Evolutionary conservation across 1,140 invertebrate species (phyloP).

Genomic region (Drosophila kikkawai): DNA sequence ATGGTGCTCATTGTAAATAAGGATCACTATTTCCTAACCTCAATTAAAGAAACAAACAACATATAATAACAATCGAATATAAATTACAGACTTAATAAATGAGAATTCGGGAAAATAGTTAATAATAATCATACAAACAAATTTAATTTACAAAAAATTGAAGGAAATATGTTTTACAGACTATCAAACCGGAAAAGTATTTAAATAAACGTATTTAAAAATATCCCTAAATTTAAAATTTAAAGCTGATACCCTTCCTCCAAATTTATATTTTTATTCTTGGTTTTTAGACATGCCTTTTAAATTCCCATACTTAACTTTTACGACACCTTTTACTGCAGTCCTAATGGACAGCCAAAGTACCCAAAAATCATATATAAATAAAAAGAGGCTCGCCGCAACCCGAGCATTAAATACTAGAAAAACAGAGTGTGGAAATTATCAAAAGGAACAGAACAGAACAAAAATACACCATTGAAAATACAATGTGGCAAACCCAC

Average conservation of each 20-base stretch:
- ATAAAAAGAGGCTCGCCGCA: slow-evolving; percentile 9
- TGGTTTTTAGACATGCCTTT: background rate
- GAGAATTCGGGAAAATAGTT: too few relatives aligned
- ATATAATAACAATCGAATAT: slow-evolving; percentile 35
- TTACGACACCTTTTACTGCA: background rate
- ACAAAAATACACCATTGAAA: slow-evolving; percentile 5
- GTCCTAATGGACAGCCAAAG: slow-evolving; percentile 5
- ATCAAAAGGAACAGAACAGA: background rate
- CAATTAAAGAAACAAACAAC: background rate
- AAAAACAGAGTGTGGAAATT: slow-evolving; percentile 19
- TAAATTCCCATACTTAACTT: background rate
- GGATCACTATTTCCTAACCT: background rate
- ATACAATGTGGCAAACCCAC: slow-evolving; percentile 12
- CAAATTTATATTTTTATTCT: too few relatives aligned
- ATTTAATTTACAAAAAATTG: too few relatives aligned
- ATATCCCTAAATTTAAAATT: background rate
- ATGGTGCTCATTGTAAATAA: slow-evolving; percentile 28
- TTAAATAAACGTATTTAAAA: background rate
- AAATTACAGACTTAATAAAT: slow-evolving; percentile 15
- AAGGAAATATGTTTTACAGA: too few relatives aligned
- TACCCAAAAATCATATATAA: slow-evolving; percentile 13
- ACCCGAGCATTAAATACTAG: slow-evolving; percentile 3
- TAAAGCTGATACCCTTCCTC: rapidly evolving
- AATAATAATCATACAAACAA: too few relatives aligned
- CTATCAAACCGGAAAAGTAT: background rate